phyloP scores from a whole-genome alignment of 1,140 invertebrate species.

The Brachionus calyciflorus region DNA sequence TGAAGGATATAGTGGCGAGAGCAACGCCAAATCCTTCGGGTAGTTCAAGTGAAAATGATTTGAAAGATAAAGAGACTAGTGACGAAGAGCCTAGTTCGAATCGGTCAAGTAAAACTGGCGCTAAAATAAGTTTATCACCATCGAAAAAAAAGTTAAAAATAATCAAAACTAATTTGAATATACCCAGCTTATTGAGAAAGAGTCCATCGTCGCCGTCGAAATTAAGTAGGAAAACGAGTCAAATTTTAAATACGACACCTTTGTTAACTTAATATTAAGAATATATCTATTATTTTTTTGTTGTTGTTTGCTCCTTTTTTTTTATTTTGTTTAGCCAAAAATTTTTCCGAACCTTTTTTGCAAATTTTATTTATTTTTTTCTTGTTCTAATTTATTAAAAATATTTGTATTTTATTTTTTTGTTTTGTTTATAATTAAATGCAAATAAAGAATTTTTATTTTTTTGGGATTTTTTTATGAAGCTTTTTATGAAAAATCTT shows the following conservation, averaged over 20 bases:
- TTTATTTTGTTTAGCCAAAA: too few relatives aligned
- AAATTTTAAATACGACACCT: not conserved
- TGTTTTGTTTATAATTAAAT: too few relatives aligned
- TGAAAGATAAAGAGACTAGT: not conserved
- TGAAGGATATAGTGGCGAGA: conserved; percentile 45
- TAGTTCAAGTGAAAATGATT: conserved; percentile 28
- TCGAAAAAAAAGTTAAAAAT: not conserved
- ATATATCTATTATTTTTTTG: not conserved
- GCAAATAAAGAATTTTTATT: too few relatives aligned
- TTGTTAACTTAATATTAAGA: not conserved
- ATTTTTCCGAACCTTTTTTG: too few relatives aligned
- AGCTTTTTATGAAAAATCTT: too few relatives aligned
- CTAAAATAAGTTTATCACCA: not conserved
- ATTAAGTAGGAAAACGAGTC: conserved; percentile 7
- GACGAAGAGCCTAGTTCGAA: conserved; percentile 17
- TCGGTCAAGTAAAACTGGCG: not conserved
- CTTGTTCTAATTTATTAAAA: too few relatives aligned
- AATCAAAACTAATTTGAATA: conserved; percentile 12
- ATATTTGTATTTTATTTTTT: too few relatives aligned
- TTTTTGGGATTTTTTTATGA: too few relatives aligned
- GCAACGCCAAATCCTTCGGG: conserved; percentile 20
- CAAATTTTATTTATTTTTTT: too few relatives aligned
- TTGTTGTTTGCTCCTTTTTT: not conserved
- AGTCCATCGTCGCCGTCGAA: conserved; percentile 19
- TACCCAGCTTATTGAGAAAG: conserved; percentile 10